Evolutionary conservation across 2,797 vertebrate genomes (phyloP).

Genomic region (Tragelaphus oryx): DNA sequence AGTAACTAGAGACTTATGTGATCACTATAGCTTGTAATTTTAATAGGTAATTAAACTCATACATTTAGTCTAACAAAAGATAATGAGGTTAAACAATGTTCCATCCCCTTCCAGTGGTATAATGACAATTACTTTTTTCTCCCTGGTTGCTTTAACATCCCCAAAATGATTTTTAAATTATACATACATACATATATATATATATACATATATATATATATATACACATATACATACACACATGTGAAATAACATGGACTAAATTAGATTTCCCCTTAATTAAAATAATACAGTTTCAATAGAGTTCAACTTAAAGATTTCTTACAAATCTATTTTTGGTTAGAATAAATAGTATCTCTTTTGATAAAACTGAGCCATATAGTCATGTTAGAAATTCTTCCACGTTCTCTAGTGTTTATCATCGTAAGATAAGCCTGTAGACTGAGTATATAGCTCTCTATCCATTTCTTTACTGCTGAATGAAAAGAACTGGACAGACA

Average conservation of each 20-base stretch:
- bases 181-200: no score
- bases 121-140: background rate
- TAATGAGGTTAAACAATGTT: background rate
- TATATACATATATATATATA: no score
- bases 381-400: background rate
- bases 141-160: background rate
- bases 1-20: background rate
- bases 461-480: background rate
- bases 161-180: background rate
- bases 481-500: background rate
- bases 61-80: background rate
- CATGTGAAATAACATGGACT: background rate
- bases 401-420: background rate
- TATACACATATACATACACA: background rate
- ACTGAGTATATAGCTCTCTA: background rate
- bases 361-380: background rate
- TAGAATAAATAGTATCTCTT: background rate
- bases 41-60: conserved; percentile 23
- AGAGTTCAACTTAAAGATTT: background rate
- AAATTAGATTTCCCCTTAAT: background rate
- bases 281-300: background rate
- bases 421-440: background rate
- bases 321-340: background rate
- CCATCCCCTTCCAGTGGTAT: background rate
- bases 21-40: conserved; percentile 13